Evolutionary conservation across 1,140 invertebrate species (phyloP).

Genomic region (Aphis craccivora): DNA sequence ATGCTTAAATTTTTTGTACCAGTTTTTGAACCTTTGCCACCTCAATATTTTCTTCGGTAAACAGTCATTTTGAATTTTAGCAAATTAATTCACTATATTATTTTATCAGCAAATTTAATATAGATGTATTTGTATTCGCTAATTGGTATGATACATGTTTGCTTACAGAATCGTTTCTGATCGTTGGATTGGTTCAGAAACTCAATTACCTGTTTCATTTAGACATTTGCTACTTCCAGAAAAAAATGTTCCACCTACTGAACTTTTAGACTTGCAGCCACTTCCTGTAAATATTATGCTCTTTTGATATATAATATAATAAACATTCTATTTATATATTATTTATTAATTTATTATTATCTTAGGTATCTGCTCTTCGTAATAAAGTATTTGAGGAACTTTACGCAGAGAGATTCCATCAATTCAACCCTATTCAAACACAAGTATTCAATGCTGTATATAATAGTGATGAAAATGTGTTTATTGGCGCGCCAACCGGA

Average conservation of each 20-base stretch:
- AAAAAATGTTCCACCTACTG: conserved; percentile 97
- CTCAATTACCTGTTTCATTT: conserved; percentile 96
- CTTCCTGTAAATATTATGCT: conserved; percentile 72
- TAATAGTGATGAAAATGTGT: conserved; percentile 98
- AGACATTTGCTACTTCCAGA: conserved; percentile 96
- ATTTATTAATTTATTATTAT: conserved; percentile 35
- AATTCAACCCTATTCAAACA: conserved; percentile 99
- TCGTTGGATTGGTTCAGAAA: conserved; percentile 91
- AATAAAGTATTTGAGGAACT: conserved; percentile 87
- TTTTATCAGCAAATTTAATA: background rate
- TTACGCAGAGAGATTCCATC: conserved; percentile 85
- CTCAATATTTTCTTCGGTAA: conserved; percentile 92
- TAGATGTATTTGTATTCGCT: background rate
- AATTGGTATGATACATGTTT: conserved; percentile 43
- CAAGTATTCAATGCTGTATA: conserved; percentile 99
- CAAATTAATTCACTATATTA: background rate
- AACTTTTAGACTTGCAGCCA: conserved; percentile 96
- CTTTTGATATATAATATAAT: background rate
- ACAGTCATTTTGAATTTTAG: background rate
- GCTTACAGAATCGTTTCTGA: conserved; percentile 65
- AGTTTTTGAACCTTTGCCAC: conserved; percentile 96
- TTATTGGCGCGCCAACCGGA: conserved; percentile 96
- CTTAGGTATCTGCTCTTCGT: conserved; percentile 74
- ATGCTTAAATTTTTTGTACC: conserved; percentile 98
- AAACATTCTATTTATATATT: background rate